Base-by-base conservation (phyloP, 2,888 invertebrate genomes). In the Eilema griseolum region DNA sequence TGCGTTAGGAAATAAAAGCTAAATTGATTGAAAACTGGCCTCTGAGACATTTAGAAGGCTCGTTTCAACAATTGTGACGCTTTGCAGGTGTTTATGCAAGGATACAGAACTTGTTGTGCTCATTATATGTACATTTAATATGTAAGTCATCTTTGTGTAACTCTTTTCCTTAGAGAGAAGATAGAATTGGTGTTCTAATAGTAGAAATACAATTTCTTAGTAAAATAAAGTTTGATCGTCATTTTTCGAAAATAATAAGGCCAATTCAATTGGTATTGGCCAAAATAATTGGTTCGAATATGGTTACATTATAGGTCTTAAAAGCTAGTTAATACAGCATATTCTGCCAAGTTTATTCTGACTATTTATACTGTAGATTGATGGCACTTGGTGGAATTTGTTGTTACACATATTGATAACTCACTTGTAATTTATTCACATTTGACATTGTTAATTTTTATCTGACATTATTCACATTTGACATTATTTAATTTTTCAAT, bases 11-110 rank as follows among this genome's bases (percentile, higher is more conserved):
- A 80, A 75, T 78, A 62, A 83, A 81, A 82, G 73, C 74, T 69
- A 69, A 89, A 85, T 85, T 88, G 88, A 87, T 86, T 86, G 85
- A 82, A 68, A 83, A 85, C 85, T 90, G 85, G 85, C 72, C 66
- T 56, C 65, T 57, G 76, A 73, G 78, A 74, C 77, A 75, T 76
- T 74, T 76, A 69, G 69, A 79, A 71, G 66, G 76, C 75, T 64
- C 61, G 33, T 74, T 83, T 79, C 73, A 67, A 75, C 76, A 80
- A 79, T 62, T 75, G 73, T 79, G 80, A 80, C 66, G 83, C 87
- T 89, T 88, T 81, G 77, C 82, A 82, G 78, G 75, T 86, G 85
- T 85, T 78, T 80, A 74, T 82, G 68, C 68, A 66, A 67, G 69
- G 80, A 76, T 79, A 62, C 41, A 72, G 84, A 83, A 77, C 80